phyloP scores from a whole-genome alignment of 2,797 vertebrate genomes.

The Morus bassanus region DNA sequence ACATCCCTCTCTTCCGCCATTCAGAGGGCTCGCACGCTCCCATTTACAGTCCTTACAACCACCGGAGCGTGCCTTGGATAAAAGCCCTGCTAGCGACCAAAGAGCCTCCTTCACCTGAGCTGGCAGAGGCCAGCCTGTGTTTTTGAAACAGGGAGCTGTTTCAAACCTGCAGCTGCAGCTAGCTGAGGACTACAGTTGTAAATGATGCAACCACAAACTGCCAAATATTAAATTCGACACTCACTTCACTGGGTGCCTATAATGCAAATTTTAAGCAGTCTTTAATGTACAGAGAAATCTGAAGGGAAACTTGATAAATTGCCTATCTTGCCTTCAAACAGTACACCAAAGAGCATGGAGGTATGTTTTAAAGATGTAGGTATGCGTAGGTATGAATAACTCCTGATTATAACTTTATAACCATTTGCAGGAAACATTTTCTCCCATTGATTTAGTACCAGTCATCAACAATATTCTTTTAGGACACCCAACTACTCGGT shows the following conservation, averaged over 20 bases:
- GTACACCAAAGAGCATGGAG: background rate
- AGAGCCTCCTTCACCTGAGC: no score
- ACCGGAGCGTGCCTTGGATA: no score
- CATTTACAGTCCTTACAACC: no score
- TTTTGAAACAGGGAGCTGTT: no score
- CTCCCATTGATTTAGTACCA: background rate
- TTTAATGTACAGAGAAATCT: background rate
- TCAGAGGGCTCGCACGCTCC: no score
- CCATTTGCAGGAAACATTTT: background rate
- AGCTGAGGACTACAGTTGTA: background rate
- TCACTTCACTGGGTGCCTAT: background rate
- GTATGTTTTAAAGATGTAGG: background rate
- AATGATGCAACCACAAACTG: background rate
- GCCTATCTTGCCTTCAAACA: background rate
- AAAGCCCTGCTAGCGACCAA: no score
- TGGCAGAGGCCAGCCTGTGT: no score
- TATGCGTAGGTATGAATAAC: background rate
- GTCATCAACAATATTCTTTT: background rate
- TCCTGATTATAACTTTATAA: background rate
- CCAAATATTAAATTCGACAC: background rate
- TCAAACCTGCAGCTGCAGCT: background rate
- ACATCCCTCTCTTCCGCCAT: no score
- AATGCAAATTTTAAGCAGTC: background rate
- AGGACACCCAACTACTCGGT: background rate
- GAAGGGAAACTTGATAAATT: background rate